Evolutionary conservation across 2,888 invertebrate genomes (phyloP).

Genomic region (Acronicta psi): DNA sequence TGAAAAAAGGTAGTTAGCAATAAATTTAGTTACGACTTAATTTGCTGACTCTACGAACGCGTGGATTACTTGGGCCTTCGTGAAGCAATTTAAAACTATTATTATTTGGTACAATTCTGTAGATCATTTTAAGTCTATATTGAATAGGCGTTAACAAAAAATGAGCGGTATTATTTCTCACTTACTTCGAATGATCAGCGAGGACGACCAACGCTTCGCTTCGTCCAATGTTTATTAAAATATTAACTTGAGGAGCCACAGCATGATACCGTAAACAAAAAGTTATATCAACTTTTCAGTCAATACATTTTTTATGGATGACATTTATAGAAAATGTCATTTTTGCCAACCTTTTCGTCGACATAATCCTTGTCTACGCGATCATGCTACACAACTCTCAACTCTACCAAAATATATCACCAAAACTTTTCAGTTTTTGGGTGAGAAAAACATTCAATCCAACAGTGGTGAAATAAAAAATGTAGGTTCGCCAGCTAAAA

Average conservation of each 20-base stretch:
- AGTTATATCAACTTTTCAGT: too few species aligned
- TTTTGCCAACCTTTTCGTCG: too few species aligned
- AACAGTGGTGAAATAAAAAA: too few species aligned
- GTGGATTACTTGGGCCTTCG: conserved; percentile 46
- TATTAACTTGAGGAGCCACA: conserved; percentile 1
- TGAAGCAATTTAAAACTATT: conserved; percentile 57
- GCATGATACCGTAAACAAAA: too few species aligned
- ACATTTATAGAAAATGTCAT: too few species aligned
- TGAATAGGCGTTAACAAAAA: conserved; percentile 51
- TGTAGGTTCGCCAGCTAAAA: too few species aligned
- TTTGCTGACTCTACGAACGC: conserved; percentile 64
- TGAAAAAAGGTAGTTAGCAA: conserved; percentile 9
- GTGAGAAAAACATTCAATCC: too few species aligned
- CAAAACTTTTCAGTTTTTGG: too few species aligned
- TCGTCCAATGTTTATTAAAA: conserved; percentile 10
- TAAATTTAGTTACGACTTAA: conserved; percentile 10
- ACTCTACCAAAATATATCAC: too few species aligned
- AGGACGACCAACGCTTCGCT: conserved; percentile 4
- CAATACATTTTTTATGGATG: too few species aligned
- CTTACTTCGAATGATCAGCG: conserved; percentile 50
- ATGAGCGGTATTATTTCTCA: conserved; percentile 48
- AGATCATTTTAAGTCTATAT: conserved; percentile 51
- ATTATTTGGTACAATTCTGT: conserved; percentile 50
- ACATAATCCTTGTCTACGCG: too few species aligned
- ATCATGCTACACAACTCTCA: too few species aligned